A percentile compares a stretch with the other conserved stretches of the same genome.
Evolutionary conservation across 2,797 vertebrate species (phyloP).

Genomic region (Hydrophis major): DNA sequence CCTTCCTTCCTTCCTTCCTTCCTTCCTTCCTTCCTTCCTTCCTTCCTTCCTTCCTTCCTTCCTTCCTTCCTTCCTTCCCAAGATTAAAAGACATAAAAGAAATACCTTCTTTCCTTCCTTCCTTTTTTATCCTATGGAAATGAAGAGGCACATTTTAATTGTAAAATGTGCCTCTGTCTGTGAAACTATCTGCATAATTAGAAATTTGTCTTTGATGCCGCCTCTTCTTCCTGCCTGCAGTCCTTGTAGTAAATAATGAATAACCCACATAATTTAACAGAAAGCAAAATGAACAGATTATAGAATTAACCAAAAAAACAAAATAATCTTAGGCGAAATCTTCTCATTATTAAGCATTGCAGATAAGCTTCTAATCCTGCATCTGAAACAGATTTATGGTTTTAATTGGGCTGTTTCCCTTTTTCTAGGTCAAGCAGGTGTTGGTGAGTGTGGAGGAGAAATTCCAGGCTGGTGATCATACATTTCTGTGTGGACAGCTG

Average conservation of each 20-base stretch:
- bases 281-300: constrained; percentile 21
- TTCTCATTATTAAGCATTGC: constrained; percentile 22
- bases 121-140: background rate
- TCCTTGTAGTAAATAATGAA: background rate
- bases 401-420: constrained; percentile 30
- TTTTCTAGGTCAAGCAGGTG: constrained; percentile 50
- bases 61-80: background rate
- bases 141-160: background rate
- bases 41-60: background rate
- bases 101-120: background rate
- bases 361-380: constrained; percentile 7
- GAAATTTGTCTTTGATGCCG: background rate
- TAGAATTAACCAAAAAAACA: constrained; percentile 6
- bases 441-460: constrained; percentile 35
- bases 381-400: constrained; percentile 10
- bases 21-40: too few relatives aligned
- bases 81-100: too few relatives aligned
- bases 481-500: background rate
- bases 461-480: background rate
- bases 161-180: background rate
- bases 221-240: background rate
- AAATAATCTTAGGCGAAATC: constrained; percentile 17
- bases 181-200: background rate
- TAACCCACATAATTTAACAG: background rate
- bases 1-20: too few relatives aligned